A percentile compares a stretch with the other conserved stretches of the same genome.
Conservation (phyloP, 2,113 vertebrate species). For the Pterocles orientalis region DNA sequence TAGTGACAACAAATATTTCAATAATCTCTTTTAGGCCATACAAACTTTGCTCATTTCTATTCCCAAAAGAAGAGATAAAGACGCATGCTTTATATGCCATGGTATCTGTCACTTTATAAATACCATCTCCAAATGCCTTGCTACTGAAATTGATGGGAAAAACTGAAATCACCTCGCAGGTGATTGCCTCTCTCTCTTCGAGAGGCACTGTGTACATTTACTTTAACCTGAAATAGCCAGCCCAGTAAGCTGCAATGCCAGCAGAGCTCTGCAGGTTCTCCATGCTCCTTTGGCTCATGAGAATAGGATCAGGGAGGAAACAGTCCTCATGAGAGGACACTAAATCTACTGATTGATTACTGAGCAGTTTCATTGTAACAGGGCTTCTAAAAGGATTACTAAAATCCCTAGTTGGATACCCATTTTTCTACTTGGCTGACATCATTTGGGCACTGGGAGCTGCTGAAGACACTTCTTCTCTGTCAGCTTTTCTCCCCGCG, state of each 20-base stretch:
- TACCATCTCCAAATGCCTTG: background rate
- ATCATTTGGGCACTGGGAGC: background rate
- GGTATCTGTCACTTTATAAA: background rate
- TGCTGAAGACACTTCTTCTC: background rate
- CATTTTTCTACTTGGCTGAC: background rate
- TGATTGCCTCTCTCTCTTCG: background rate
- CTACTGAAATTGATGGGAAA: background rate
- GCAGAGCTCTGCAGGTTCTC: background rate
- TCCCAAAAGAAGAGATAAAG: background rate
- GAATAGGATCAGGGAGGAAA: background rate
- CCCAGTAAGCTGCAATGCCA: background rate
- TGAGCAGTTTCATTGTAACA: background rate
- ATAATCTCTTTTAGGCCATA: background rate
- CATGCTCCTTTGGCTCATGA: background rate
- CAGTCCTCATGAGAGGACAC: background rate
- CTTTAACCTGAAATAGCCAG: background rate
- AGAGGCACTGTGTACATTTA: background rate
- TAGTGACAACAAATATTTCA: background rate
- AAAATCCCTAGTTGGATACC: background rate
- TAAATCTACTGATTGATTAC: background rate
- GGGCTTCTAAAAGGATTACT: background rate
- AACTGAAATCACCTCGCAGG: background rate
- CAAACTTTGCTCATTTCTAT: background rate
- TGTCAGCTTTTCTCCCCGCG: background rate
- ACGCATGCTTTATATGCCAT: background rate